Base-by-base conservation (phyloP, 2,113 vertebrate species). In the Chionodraco myersi region DNA sequence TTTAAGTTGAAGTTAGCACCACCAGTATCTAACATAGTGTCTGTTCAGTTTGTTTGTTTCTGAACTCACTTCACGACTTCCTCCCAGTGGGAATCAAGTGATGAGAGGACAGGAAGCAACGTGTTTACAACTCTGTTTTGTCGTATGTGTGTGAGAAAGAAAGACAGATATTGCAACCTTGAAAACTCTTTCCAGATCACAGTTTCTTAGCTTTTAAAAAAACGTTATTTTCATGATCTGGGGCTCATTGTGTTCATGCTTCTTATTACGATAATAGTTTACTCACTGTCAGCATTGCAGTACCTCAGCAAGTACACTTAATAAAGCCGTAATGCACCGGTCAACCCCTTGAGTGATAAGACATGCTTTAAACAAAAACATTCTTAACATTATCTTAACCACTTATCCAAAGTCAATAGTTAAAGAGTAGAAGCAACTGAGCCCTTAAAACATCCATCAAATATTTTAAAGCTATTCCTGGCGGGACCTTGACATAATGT, bases 31-130 rank as follows among this genome's bases (percentile, higher is more conserved):
- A 13, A 3, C 5, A 13, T 36, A 30, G 71, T 41, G 54, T 58
- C 23, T 60, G 47, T 48, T n/a, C n/a, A n/a, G n/a, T n/a, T n/a
- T 45, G 57, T 73, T 30, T 48, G 51, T 66, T 15, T 34, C 18
- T 67, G 34, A 53, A 36, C 64, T 57, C 18, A 62, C 45, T 52
- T 73, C 59, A 41, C 4, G 10, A 77, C 53, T 64, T 83, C 53
- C 23, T 76, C 53, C 66, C 65, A n/a, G 2, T 2, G 41, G 75
- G 13, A 16, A 9, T 44, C 11, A 60, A 45, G 47, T 54, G 66
- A 60, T 30, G 30, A 23, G 57, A 61, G 53, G 54, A 84, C 70
- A 79, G 84, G 87, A 86, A 79, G 57, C 34, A 54, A 26, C 48
- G 56, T 53, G 53, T 79, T 60, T 73, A 57, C 53, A 34, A 44